Conservation (phyloP, 2,113 vertebrate species). For the Tetrax tetrax region DNA sequence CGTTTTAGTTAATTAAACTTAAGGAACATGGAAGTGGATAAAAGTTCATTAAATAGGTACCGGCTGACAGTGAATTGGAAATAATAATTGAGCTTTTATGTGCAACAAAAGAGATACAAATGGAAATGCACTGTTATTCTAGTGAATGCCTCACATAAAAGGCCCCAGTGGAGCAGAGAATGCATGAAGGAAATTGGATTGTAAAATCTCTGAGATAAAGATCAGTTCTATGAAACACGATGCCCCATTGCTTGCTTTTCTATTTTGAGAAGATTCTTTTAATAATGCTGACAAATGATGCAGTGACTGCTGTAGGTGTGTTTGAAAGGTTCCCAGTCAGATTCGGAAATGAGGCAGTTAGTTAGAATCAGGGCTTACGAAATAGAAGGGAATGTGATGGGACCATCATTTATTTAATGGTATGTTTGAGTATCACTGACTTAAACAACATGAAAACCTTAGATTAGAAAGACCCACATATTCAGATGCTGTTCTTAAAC, state of each 20-base stretch:
- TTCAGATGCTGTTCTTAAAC: background rate
- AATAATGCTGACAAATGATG: conserved; percentile 53
- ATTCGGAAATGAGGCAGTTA: conserved; percentile 31
- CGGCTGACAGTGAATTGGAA: conserved; percentile 50
- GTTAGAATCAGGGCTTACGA: background rate
- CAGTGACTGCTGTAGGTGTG: background rate
- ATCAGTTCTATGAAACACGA: conserved; percentile 48
- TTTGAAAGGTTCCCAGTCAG: conserved; percentile 19
- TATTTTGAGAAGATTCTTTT: conserved; percentile 52
- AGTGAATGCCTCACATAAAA: conserved; percentile 30
- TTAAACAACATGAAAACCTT: conserved; percentile 13
- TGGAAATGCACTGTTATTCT: conserved; percentile 34
- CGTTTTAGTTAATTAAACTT: conserved; percentile 78
- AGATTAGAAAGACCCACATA: background rate
- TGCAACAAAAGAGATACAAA: conserved; percentile 51
- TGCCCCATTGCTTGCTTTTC: conserved; percentile 52
- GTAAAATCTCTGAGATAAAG: conserved; percentile 60
- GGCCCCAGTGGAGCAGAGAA: conserved; percentile 33
- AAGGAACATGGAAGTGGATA: conserved; percentile 69
- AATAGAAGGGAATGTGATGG: background rate
- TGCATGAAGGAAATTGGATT: conserved; percentile 42
- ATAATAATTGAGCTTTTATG: conserved; percentile 73
- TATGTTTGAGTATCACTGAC: background rate
- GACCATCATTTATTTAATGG: conserved; percentile 12
- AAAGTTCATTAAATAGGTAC: conserved; percentile 75